A percentile compares a stretch with the other conserved stretches of the same genome.
phyloP scores from a whole-genome alignment of 2,888 invertebrate species.

The Conus canariensis region DNA sequence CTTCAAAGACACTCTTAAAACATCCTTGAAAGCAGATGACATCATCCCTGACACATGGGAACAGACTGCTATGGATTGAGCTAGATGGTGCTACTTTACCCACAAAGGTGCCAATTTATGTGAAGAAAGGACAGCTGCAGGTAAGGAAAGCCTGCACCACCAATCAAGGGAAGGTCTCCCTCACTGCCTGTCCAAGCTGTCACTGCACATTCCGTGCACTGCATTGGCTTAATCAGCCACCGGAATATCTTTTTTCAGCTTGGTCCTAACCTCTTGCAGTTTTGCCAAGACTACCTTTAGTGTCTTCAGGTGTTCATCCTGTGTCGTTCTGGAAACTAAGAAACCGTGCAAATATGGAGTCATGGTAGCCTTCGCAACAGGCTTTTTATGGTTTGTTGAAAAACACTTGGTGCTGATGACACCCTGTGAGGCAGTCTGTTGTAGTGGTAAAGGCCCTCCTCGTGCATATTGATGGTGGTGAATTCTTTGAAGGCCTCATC shows the following conservation, averaged over 20 bases:
- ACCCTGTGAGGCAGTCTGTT: conserved; percentile 47
- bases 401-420: conserved; percentile 50
- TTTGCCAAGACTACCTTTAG: conserved; percentile 18
- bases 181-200: no score
- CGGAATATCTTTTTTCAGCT: conserved; percentile 7
- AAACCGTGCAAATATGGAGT: conserved; percentile 55
- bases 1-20: no score
- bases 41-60: no score
- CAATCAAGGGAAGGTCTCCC: no score
- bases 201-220: no score
- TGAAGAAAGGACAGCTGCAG: no score
- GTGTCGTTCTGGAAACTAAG: conserved; percentile 39
- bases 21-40: no score
- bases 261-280: conserved; percentile 20
- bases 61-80: no score
- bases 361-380: conserved; percentile 48
- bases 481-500: conserved; percentile 36
- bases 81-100: no score
- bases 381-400: conserved; percentile 57
- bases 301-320: conserved; percentile 27
- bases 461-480: conserved; percentile 56
- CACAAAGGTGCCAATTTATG: no score
- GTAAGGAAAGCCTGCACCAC: no score
- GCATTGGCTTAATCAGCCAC: no score
- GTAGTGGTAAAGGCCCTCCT: conserved; percentile 55